Conservation (phyloP, 92 coral and sea anemone species). For the Meandrina meandrites region DNA sequence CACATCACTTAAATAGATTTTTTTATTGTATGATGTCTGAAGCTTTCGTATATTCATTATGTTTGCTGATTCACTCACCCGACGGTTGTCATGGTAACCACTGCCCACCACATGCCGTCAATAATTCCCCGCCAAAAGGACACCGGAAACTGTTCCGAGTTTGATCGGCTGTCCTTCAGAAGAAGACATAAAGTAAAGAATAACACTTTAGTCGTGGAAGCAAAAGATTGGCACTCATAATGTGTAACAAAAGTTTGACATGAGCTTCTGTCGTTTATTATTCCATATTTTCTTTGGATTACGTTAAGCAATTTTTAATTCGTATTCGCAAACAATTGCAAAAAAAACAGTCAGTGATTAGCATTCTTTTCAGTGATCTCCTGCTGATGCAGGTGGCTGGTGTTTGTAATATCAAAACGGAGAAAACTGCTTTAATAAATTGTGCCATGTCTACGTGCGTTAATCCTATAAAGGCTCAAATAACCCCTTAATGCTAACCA, state of each 20-base stretch:
- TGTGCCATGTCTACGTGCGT: not conserved
- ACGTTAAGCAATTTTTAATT: no score
- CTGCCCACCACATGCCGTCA: conserved; percentile 75
- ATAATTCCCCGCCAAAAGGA: conserved; percentile 53
- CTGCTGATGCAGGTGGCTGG: not conserved
- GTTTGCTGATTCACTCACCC: conserved; percentile 44
- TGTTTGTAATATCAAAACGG: not conserved
- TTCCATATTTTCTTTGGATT: no score
- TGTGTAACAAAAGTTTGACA: no score
- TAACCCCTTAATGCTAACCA: not conserved
- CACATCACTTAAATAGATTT: no score
- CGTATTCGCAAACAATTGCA: no score
- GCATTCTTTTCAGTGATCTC: not conserved
- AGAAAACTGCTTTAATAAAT: not conserved
- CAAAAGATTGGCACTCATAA: no score
- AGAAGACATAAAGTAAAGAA: not conserved
- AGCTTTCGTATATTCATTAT: no score
- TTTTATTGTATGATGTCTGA: no score
- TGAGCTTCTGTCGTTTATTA: not conserved
- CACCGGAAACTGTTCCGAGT: conserved; percentile 56
- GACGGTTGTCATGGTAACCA: conserved; percentile 74
- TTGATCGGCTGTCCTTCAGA: conserved; percentile 48
- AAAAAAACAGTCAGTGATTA: no score
- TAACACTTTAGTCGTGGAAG: no score
- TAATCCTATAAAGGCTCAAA: not conserved